Evolutionary conservation across 2,113 vertebrate species (phyloP).

Genomic region (Malurus alboscapulatus): DNA sequence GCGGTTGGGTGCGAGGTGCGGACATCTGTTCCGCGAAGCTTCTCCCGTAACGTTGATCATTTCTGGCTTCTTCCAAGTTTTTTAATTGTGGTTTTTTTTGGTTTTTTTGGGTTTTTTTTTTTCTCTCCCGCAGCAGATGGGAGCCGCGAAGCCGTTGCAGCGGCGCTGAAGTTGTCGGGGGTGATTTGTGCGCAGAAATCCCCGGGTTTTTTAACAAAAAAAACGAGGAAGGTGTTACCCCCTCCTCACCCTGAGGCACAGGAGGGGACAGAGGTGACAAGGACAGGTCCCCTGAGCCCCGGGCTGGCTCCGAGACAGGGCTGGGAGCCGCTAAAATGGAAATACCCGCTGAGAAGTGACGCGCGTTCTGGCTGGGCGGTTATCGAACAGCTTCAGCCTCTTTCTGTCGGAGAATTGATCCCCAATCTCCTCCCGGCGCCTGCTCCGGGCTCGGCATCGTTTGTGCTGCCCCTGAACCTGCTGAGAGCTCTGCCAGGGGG

Average conservation of each 20-base stretch:
- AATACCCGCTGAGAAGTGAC: neutral
- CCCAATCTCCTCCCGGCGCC: neutral
- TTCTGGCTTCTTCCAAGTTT: neutral
- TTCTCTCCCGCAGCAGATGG: neutral
- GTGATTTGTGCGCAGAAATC: neutral
- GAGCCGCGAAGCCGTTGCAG: neutral
- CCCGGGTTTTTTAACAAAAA: no score
- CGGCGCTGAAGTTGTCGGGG: neutral
- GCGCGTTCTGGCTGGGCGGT: neutral
- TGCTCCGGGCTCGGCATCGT: neutral
- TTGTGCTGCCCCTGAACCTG: no score
- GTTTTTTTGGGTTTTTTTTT: no score
- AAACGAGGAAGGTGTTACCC: neutral
- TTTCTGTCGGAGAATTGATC: neutral
- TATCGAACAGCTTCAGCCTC: neutral
- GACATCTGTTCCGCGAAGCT: neutral
- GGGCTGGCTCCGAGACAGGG: neutral
- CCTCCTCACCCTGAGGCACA: accelerated
- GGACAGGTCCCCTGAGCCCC: neutral
- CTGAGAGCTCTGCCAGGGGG: no score
- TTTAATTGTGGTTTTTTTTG: no score
- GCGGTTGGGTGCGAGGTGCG: neutral
- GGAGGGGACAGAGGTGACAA: neutral
- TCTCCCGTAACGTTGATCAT: neutral
- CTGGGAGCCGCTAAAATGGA: neutral